Conservation (phyloP, 1,140 invertebrate genomes). For the Pseudomyrmex flavicornis region DNA sequence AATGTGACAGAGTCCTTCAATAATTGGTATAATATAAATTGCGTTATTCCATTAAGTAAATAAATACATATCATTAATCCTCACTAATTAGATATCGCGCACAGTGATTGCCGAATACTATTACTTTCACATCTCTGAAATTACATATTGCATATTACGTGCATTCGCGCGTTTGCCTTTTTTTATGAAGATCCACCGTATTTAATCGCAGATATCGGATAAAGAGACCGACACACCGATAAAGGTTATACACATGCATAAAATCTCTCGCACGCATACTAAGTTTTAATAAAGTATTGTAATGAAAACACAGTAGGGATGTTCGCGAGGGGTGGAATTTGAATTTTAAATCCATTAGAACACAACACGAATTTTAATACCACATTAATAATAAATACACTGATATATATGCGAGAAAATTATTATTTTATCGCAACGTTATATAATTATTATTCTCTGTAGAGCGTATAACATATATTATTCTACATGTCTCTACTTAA, state of each 20-base stretch:
- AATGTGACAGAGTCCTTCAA: neutral
- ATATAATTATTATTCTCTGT: slow-evolving; percentile 46
- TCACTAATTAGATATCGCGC: slow-evolving; percentile 28
- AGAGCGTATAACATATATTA: slow-evolving; percentile 23
- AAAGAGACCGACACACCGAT: slow-evolving; percentile 7
- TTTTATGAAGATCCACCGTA: slow-evolving; percentile 4
- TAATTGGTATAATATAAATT: neutral
- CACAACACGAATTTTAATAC: slow-evolving; percentile 47
- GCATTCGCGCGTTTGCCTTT: slow-evolving; percentile 5
- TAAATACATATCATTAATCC: neutral
- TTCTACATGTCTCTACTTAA: slow-evolving; percentile 18
- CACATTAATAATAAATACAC: slow-evolving; percentile 52
- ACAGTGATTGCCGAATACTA: slow-evolving; percentile 10
- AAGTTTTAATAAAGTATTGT: slow-evolving; percentile 55
- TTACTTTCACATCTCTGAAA: slow-evolving; percentile 22
- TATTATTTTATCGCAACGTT: slow-evolving; percentile 34
- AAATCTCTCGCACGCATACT: neutral
- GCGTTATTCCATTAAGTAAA: slow-evolving; percentile 6
- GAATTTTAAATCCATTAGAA: slow-evolving; percentile 59
- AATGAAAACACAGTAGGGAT: slow-evolving; percentile 25
- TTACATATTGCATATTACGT: slow-evolving; percentile 10
- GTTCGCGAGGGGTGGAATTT: slow-evolving; percentile 25
- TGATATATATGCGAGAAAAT: slow-evolving; percentile 49
- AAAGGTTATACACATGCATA: slow-evolving; percentile 4
- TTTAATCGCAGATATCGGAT: slow-evolving; percentile 34